Evolutionary conservation across 2,797 vertebrate species (phyloP).

Genomic region (Loriculus beryllinus): DNA sequence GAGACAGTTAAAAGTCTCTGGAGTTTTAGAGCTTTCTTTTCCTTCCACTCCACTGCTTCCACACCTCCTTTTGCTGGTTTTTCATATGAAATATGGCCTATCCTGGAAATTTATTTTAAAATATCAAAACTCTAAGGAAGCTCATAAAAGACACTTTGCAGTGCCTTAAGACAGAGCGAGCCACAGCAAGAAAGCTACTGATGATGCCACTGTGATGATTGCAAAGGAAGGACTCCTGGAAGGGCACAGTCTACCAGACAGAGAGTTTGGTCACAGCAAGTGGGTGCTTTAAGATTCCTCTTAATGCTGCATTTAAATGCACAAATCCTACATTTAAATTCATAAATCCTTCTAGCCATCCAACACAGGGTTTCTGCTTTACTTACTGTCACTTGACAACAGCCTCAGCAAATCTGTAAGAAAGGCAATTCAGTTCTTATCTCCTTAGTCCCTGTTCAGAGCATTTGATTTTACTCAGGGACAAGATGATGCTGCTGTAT

Average conservation of each 20-base stretch:
- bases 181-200: neutral
- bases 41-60: neutral
- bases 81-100: neutral
- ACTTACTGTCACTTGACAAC: neutral
- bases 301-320: neutral
- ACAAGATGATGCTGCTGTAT: neutral
- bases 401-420: neutral
- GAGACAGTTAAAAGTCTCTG: neutral
- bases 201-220: neutral
- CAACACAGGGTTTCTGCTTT: neutral
- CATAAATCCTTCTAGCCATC: neutral
- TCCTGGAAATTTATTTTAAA: neutral
- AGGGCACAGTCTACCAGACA: neutral
- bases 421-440: neutral
- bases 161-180: neutral
- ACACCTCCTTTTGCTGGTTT: neutral
- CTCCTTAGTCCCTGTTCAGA: neutral
- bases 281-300: neutral
- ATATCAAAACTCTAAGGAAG: neutral
- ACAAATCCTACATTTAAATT: neutral
- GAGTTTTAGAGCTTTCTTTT: slow-evolving; percentile 27
- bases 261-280: neutral
- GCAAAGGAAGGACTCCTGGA: neutral
- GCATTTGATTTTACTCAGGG: neutral
- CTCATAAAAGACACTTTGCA: neutral